phyloP scores from a whole-genome alignment of 2,113 vertebrate species.

The Chaenocephalus aceratus region DNA sequence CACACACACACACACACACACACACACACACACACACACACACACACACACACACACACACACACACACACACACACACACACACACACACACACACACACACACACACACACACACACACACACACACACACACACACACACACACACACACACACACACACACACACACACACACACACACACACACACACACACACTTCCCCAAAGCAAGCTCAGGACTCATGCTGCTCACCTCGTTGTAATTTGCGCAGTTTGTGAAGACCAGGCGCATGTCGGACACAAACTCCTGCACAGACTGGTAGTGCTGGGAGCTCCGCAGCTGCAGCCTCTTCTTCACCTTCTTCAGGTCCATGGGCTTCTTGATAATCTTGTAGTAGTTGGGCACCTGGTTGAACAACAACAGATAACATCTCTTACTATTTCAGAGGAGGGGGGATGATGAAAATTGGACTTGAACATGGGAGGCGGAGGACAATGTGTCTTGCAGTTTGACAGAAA shows the following conservation, averaged over 20 bases:
- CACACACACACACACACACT: conserved; percentile 34
- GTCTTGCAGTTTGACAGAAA: background rate
- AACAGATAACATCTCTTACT: background rate
- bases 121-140: conserved; percentile 6
- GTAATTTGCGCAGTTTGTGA: conserved; percentile 99
- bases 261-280: conserved; percentile 94
- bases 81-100: conserved; percentile 1
- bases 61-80: conserved; percentile 22
- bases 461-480: background rate
- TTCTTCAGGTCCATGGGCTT: conserved; percentile 97
- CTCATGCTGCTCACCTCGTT: conserved; percentile 96
- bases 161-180: background rate
- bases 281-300: conserved; percentile 92
- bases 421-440: background rate
- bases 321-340: conserved; percentile 95
- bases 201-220: conserved; percentile 49
- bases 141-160: conserved; percentile 18
- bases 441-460: background rate
- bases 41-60: background rate
- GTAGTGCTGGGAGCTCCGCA: conserved; percentile 94
- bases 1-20: conserved; percentile 4
- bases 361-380: conserved; percentile 99
- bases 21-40: no score
- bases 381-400: conserved; percentile 89
- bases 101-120: conserved; percentile 23